Evolutionary conservation across 2,113 vertebrate species (phyloP), one percentile per base, ranked within the genome.

Genomic region (Theristicus caerulescens): DNA sequence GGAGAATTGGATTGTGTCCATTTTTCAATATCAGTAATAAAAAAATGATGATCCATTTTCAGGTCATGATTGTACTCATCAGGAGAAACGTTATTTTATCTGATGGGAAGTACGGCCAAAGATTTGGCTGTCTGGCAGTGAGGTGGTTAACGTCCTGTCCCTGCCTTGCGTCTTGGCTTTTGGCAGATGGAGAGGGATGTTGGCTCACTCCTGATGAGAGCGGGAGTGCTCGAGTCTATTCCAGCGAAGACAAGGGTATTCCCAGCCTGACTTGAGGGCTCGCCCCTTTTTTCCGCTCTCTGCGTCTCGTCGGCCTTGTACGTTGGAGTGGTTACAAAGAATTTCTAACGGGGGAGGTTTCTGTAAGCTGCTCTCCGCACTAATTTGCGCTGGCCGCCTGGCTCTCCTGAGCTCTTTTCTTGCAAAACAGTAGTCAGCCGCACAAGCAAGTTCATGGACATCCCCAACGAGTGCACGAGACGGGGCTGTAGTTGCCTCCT

Each of bases 201-300:
- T 87, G 92, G 88, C 92, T 88, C 4, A 0, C 67, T 82, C 12
- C 17, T 17, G 73, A 36, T 29, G 54, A 17, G 80, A 84, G 86
- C 44, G 0, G 93, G 82, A 89, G 67, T 1, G 4, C 69, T 51
- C 13, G 24, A 24, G 85, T 26, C 32, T 90, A 7, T 92, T 94
- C 92, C 96, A 92, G 93, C 93, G 71, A 46, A 92, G 89, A 55
- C 64, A 2, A 84, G 94, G 93, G 87, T 90, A 91, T 96, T 96
- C 96, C 96, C 93, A 72, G 93, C 76, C 79, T 27, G 64, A 13
- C 62, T 65, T 18, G 16, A 47, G 64, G 88, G 72, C 88, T 93
- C 64, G 16, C 55, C 90, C 82, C 76, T 64, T 76, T 58, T 34
- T 64, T 82, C 87, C 52, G 1, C 74, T 72, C 83, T 46, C 83